These are phyloP conservation scores for Leptoteleia sp. DNA, from an alignment of 1,140 invertebrate genomes.

Conservation along the genomic window DNA sequence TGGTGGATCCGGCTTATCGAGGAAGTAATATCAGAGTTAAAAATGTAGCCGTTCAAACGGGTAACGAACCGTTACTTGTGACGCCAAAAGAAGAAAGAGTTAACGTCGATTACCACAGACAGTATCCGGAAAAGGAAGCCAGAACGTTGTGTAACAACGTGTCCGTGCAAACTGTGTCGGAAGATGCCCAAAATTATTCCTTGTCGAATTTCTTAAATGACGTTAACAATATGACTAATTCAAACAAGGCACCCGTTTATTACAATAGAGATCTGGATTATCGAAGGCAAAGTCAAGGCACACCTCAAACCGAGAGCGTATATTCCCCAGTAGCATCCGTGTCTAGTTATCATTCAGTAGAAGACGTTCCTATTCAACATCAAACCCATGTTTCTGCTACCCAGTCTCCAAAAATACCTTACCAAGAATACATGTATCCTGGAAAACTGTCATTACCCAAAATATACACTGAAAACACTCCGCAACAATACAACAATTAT, in stretches of 20 bases:
- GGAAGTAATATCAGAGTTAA: conserved; percentile 45
- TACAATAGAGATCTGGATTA: conserved; percentile 48
- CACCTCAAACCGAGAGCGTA: conserved; percentile 20
- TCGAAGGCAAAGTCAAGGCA: conserved; percentile 19
- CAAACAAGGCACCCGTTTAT: conserved; percentile 32
- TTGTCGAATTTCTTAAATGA: conserved; percentile 36
- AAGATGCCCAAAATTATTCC: conserved; percentile 39
- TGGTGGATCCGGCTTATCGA: conserved; percentile 3
- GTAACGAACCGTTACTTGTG: conserved; percentile 28
- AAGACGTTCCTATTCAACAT: conserved; percentile 31
- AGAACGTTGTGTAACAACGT: conserved; percentile 66
- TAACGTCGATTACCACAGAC: conserved; percentile 33
- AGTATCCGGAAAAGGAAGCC: conserved; percentile 51
- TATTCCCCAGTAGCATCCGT: conserved; percentile 42
- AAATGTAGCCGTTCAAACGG: conserved; percentile 61
- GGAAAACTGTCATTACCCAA: conserved; percentile 53
- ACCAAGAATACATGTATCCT: conserved; percentile 52
- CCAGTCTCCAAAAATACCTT: conserved; percentile 25
- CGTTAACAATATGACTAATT: conserved; percentile 19
- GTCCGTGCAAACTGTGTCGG: conserved; percentile 66
- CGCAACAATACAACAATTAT: conserved; percentile 36
- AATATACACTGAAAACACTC: conserved; percentile 9
- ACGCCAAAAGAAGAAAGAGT: conserved; percentile 42
- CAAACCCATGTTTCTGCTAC: conserved; percentile 8
- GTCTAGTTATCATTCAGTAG: conserved; percentile 39